phyloP scores from a whole-genome alignment of 2,888 invertebrate genomes.

The Tanytarsus gracilentus region DNA sequence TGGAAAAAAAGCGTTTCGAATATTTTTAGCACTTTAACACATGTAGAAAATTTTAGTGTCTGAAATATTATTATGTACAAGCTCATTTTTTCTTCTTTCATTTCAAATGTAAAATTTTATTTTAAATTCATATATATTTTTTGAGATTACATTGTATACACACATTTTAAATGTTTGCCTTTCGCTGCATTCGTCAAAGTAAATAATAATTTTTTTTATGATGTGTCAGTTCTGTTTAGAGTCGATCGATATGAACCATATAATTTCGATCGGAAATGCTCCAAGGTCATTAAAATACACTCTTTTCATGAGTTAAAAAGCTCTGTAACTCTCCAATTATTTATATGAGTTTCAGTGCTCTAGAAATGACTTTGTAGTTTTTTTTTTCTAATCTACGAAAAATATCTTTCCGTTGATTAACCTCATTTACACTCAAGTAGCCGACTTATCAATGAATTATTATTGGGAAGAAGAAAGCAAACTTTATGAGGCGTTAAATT shows the following conservation, averaged over 20 bases:
- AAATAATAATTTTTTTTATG: no score
- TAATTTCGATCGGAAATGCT: no score
- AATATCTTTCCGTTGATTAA: background rate
- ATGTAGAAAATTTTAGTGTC: slow-evolving; percentile 1
- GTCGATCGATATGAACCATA: no score
- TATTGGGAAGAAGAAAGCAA: slow-evolving; percentile 1
- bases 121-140: background rate
- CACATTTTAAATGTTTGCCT: no score
- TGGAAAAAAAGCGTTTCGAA: slow-evolving; percentile 2
- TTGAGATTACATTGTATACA: no score
- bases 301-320: no score
- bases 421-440: slow-evolving; percentile 15
- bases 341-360: no score
- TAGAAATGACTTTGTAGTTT: no score
- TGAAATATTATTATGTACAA: no score
- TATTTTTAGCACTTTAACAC: slow-evolving; percentile 7
- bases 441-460: slow-evolving; percentile 13
- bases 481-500: slow-evolving; percentile 4
- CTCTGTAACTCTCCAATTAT: background rate
- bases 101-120: background rate
- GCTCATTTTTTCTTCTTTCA: background rate
- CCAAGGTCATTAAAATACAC: no score
- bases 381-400: background rate
- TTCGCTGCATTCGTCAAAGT: no score
- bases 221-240: no score